Evolutionary conservation across 2,797 vertebrate species (phyloP), one percentile per base, ranked within the genome.

Genomic region (Psittacula echo): DNA sequence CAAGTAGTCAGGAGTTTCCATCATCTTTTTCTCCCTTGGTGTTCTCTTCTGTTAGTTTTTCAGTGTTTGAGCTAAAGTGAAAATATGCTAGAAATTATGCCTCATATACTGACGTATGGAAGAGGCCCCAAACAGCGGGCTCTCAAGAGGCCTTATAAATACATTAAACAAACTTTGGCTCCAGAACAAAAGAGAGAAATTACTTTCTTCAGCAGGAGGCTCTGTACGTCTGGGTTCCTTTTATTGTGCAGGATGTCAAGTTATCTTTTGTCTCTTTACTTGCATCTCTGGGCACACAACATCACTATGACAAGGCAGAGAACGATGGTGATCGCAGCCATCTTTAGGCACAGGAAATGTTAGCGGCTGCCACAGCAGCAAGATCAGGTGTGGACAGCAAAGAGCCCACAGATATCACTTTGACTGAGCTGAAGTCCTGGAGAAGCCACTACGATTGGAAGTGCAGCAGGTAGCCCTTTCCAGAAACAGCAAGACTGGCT

Each of bases 201-300:
- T 4, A 42, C n/a, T 72, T 92, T 91, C 85, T 86, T 88, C 30
- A 6, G 14, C 2, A 1, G 19, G 8, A 88, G 2, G 8, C 27
- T 92, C 11, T 0, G 0, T 27, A 58, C 0, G 2, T 32, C 44
- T 76, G 18, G 8, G 7, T 26, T 87, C 22, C 34, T 77, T 85
- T 68, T n/a, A 29, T 47, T 85, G 54, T 37, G 17, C 27, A 72
- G 65, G 27, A 12, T 65, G 39, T 37, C 23, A 42, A 45, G 24
- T 45, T 71, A 29, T 72, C 32, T 73, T 56, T 68, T 70, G 53
- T 32, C 39, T 81, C 85, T 21, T 62, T 61, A 6, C 9, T 83
- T 56, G 9, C 4, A 24, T 13, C 29, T 77, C 37, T 50, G 41
- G 19, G 8, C 13, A 86, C 44, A 47, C 23, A 13, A 2, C 8